These are phyloP conservation scores for Habroteleia sp. DNA, from an alignment of 2,888 invertebrate genomes.

Conservation along the genomic window DNA sequence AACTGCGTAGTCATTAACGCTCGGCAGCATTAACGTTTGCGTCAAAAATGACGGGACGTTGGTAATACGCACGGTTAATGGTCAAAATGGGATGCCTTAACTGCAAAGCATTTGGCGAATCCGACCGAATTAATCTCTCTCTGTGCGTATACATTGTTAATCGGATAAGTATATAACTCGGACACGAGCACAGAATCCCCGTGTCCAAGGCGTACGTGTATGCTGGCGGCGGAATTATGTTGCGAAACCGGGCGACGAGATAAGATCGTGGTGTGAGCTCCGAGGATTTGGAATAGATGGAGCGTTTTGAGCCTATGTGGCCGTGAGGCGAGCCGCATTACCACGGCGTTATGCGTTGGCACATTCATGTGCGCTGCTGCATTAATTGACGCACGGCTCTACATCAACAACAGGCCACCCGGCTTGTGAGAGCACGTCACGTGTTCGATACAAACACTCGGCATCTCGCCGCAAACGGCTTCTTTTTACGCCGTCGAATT, in stretches of 20 bases:
- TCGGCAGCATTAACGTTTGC: conserved; percentile 20
- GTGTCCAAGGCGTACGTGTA: conserved; percentile 34
- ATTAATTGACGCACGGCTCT: conserved; percentile 77
- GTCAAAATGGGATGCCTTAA: conserved; percentile 28
- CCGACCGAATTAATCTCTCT: conserved; percentile 34
- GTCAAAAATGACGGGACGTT: conserved; percentile 26
- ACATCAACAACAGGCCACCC: conserved; percentile 72
- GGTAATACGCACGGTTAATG: conserved; percentile 24
- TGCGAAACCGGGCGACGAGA: conserved; percentile 32
- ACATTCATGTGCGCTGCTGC: conserved; percentile 77
- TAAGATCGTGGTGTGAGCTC: conserved; percentile 47
- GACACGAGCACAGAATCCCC: conserved; percentile 31
- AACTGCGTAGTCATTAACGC: conserved; percentile 11
- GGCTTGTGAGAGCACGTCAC: conserved; percentile 77
- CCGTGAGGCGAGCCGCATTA: conserved; percentile 75
- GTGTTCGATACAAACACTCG: conserved; percentile 70
- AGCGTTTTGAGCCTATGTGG: conserved; percentile 68
- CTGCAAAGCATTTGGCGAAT: conserved; percentile 30
- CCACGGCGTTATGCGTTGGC: conserved; percentile 73
- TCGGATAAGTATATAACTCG: conserved; percentile 43
- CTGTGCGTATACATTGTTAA: conserved; percentile 50
- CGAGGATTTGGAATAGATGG: conserved; percentile 72
- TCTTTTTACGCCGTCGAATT: conserved; percentile 45
- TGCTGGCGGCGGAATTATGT: conserved; percentile 26
- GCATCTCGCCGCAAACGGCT: conserved; percentile 13